Evolutionary conservation across 2,888 invertebrate species (phyloP).

Genomic region (Andrena flavipes): DNA sequence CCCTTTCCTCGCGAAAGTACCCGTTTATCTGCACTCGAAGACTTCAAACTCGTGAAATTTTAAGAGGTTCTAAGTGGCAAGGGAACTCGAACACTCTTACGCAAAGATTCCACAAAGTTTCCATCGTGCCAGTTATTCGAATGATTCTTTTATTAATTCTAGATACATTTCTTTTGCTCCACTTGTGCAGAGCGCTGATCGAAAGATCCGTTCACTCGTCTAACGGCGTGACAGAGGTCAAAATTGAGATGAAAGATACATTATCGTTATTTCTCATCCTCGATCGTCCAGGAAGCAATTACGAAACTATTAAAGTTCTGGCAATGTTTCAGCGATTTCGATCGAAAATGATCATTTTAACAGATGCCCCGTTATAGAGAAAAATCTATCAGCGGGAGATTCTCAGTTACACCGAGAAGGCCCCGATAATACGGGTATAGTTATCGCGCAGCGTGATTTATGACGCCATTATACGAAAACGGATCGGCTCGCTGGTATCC

Average conservation of each 20-base stretch:
- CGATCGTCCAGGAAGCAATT: neutral
- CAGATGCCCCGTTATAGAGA: conserved; percentile 23
- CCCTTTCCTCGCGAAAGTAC: neutral
- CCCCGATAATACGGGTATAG: conserved; percentile 63
- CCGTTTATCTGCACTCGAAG: neutral
- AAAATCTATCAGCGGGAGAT: conserved; percentile 66
- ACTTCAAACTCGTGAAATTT: neutral
- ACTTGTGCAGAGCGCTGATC: neutral
- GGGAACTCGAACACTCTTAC: neutral
- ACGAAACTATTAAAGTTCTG: conserved; percentile 4
- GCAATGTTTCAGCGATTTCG: conserved; percentile 1
- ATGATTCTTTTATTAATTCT: neutral
- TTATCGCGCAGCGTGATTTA: conserved; percentile 75
- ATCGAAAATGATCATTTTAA: conserved; percentile 23
- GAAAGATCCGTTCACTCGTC: neutral
- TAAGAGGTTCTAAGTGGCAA: neutral
- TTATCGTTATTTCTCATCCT: neutral
- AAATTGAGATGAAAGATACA: neutral
- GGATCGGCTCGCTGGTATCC: conserved; percentile 76
- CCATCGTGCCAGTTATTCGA: neutral
- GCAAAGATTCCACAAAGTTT: neutral
- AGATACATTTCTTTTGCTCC: neutral
- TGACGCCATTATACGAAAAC: conserved; percentile 79
- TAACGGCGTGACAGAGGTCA: neutral
- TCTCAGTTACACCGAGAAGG: conserved; percentile 55